phyloP scores from a whole-genome alignment of 2,113 vertebrate genomes.

The Scopus umbretta region DNA sequence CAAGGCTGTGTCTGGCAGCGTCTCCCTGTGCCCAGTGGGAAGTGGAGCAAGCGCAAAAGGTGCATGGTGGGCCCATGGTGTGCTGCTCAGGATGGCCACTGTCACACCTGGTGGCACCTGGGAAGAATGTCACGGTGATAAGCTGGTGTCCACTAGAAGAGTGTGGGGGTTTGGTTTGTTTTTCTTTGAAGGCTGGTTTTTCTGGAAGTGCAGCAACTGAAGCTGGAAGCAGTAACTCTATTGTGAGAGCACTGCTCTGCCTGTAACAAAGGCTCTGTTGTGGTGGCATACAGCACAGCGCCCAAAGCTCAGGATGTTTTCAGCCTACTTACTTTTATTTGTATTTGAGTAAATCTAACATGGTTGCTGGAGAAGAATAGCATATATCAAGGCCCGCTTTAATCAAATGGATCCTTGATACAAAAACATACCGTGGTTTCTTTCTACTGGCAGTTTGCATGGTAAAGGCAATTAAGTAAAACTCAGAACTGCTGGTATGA shows the following conservation, averaged over 20 bases:
- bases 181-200: background rate
- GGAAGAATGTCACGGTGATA: background rate
- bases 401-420: background rate
- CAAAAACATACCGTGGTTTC: background rate
- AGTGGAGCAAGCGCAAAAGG: background rate
- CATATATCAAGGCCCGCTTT: background rate
- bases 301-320: conserved; percentile 42
- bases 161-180: background rate
- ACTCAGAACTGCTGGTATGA: background rate
- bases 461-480: background rate
- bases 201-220: background rate
- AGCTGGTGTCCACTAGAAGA: background rate
- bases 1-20: background rate
- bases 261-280: conserved; percentile 40
- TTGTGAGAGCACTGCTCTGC: background rate
- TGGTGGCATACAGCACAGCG: background rate
- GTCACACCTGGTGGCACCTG: background rate
- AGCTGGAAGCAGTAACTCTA: conserved; percentile 1
- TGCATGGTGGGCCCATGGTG: rapidly evolving
- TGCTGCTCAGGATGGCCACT: background rate
- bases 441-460: background rate
- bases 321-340: conserved; percentile 28
- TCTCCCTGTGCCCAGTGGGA: background rate
- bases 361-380: background rate
- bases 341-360: background rate